These are phyloP conservation scores for Hyposoter didymator DNA, from an alignment of 2,888 invertebrate genomes.

Conservation along the genomic window DNA sequence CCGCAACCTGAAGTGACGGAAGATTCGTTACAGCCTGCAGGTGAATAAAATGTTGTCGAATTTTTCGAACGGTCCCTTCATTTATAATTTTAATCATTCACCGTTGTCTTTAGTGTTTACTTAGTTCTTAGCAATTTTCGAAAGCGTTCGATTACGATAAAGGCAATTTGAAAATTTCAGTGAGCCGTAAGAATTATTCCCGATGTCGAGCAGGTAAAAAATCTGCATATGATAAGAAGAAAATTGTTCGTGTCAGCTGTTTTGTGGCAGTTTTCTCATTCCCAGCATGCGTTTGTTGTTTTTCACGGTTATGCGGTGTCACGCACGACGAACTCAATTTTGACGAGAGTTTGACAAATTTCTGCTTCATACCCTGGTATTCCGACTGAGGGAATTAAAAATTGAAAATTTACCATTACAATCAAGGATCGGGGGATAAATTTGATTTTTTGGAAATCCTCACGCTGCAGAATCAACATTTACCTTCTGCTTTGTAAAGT, in stretches of 20 bases:
- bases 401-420: no score
- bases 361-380: not conserved
- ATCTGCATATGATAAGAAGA: not conserved
- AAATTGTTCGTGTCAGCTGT: conserved; percentile 9
- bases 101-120: not conserved
- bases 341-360: conserved; percentile 1
- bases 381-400: no score
- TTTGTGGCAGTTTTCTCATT: conserved; percentile 7
- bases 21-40: conserved; percentile 75
- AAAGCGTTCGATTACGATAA: not conserved
- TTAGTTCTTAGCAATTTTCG: not conserved
- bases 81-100: not conserved
- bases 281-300: conserved; percentile 25
- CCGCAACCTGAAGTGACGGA: conserved; percentile 77
- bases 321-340: not conserved
- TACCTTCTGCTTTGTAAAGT: no score
- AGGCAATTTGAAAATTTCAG: conserved; percentile 76
- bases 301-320: conserved; percentile 5
- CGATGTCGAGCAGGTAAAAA: conserved; percentile 76
- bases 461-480: no score
- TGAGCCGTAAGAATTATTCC: conserved; percentile 73
- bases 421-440: no score
- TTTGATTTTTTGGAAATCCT: no score
- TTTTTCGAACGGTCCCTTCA: not conserved
- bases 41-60: conserved; percentile 66